A percentile compares a stretch with the other conserved stretches of the same genome.
Conservation (phyloP, 2,888 invertebrate genomes). For the Cremastinae sp. region DNA sequence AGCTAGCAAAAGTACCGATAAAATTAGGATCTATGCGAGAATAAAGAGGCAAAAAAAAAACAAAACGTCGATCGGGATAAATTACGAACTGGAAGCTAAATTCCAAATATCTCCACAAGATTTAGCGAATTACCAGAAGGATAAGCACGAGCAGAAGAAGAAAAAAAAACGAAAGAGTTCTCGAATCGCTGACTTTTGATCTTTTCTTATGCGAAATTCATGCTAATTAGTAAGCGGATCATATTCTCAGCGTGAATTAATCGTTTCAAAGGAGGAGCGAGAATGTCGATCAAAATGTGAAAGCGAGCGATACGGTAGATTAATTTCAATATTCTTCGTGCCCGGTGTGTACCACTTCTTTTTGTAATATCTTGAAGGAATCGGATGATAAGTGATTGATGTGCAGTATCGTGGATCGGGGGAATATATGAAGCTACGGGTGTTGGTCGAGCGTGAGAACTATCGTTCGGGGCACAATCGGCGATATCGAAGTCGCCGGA, state of each 20-base stretch:
- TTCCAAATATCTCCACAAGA: too few species aligned
- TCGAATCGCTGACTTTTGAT: slow-evolving; percentile 40
- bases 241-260: slow-evolving; percentile 53
- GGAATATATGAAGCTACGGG: slow-evolving; percentile 27
- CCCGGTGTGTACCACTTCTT: not conserved
- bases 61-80: too few species aligned
- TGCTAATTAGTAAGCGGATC: slow-evolving; percentile 57
- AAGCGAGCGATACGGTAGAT: slow-evolving; percentile 45
- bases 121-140: too few species aligned
- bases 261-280: slow-evolving; percentile 30
- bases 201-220: slow-evolving; percentile 54
- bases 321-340: slow-evolving; percentile 44
- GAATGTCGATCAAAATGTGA: slow-evolving; percentile 50
- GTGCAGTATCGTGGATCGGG: slow-evolving; percentile 5
- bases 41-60: too few species aligned
- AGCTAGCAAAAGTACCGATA: slow-evolving; percentile 6
- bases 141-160: slow-evolving; percentile 22
- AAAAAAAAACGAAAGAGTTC: slow-evolving; percentile 7
- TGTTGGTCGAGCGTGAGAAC: slow-evolving; percentile 56
- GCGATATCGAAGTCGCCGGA: not conserved
- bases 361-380: slow-evolving; percentile 20
- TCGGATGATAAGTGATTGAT: slow-evolving; percentile 53
- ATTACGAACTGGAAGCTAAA: too few species aligned
- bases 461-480: slow-evolving; percentile 16
- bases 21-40: slow-evolving; percentile 38